Percentiles rank a stretch among this genome's conserved stretches.
These are phyloP conservation scores for Julus scandinavius DNA, from an alignment of 2,888 invertebrate species.

Conservation along the genomic window DNA sequence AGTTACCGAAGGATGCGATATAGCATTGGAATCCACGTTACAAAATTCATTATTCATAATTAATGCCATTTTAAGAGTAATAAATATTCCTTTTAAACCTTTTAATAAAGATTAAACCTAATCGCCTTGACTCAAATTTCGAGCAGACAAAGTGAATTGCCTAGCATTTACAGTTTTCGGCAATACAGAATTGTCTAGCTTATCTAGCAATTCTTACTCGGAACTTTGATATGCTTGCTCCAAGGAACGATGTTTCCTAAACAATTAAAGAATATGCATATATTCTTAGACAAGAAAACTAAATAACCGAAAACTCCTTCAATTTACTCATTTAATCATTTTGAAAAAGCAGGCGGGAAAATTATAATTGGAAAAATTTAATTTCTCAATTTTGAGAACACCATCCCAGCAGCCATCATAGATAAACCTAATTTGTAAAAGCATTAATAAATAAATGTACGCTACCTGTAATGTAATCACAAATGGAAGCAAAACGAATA, in stretches of 20 bases:
- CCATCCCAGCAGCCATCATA: not conserved
- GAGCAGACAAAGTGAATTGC: not conserved
- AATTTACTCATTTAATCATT: not conserved
- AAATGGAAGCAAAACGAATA: too few relatives aligned
- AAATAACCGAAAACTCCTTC: not conserved
- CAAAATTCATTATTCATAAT: not conserved
- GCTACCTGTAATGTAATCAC: too few relatives aligned
- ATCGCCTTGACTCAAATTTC: not conserved
- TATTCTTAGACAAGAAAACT: too few relatives aligned
- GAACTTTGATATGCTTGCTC: too few relatives aligned
- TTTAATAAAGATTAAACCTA: too few relatives aligned
- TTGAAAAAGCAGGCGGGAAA: not conserved
- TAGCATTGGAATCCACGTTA: not conserved
- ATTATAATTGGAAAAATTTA: not conserved
- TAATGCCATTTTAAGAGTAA: not conserved
- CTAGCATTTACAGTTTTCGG: not conserved
- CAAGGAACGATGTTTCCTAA: too few relatives aligned
- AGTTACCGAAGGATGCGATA: constrained; percentile 52
- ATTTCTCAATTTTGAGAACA: not conserved
- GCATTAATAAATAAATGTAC: too few relatives aligned
- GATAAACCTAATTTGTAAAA: not conserved
- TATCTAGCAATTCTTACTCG: too few relatives aligned
- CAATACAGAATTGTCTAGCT: not conserved
- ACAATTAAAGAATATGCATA: too few relatives aligned
- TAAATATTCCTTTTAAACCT: not conserved